phyloP scores from a whole-genome alignment of 2,888 invertebrate genomes.

The Lysandra coridon region DNA sequence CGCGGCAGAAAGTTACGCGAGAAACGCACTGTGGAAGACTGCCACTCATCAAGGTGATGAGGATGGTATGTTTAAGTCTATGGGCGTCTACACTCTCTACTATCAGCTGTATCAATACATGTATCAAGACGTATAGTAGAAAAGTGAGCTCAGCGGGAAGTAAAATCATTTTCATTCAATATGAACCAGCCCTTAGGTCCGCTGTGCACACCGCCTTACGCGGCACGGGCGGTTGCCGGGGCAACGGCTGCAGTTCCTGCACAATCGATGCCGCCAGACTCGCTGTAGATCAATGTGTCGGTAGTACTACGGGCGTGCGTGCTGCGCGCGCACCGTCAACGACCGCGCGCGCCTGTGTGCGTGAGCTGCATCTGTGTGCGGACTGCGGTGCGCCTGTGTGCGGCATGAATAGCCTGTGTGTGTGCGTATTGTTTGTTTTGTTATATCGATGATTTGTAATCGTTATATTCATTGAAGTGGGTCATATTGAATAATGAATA shows the following conservation, averaged over 20 bases:
- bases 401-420: conserved; percentile 69
- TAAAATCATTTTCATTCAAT: too few relatives aligned
- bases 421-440: conserved; percentile 70
- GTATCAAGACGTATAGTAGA: too few relatives aligned
- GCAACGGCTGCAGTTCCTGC: conserved; percentile 78
- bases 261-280: conserved; percentile 79
- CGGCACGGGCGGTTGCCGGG: conserved; percentile 64
- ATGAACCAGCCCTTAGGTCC: too few relatives aligned
- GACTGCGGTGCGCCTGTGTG: not conserved
- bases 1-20: too few relatives aligned
- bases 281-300: conserved; percentile 79
- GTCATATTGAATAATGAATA: not conserved
- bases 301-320: conserved; percentile 78
- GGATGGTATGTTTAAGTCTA: too few relatives aligned
- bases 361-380: conserved; percentile 46
- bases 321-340: conserved; percentile 47
- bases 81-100: too few relatives aligned
- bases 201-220: not conserved
- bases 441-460: conserved; percentile 51
- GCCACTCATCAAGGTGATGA: too few relatives aligned
- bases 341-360: conserved; percentile 46
- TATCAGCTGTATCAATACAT: too few relatives aligned
- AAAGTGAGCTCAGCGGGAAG: too few relatives aligned
- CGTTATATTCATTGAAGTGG: not conserved
- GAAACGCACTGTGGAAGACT: too few relatives aligned